Base-by-base conservation (phyloP, 1,140 invertebrate species). In the Anastatus disparis region DNA sequence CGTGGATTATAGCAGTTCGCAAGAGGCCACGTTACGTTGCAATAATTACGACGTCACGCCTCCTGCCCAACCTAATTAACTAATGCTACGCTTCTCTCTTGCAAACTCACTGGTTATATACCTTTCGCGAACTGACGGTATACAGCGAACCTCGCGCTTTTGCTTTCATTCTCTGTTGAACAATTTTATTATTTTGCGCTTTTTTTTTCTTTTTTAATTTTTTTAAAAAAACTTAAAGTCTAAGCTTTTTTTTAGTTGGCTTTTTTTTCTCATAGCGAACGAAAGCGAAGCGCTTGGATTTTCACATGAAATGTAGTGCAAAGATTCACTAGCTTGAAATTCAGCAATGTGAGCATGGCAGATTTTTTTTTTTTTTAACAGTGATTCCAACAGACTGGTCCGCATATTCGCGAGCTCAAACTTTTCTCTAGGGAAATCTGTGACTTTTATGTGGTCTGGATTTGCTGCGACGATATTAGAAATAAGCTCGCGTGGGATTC, bases 31-130 rank as follows among this genome's bases (percentile, higher is more conserved):
- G 76, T 77, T 78, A 78, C 79, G 76, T 82, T 78, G 81, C 80
- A 82, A 82, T 83, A 83, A 83, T 83, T 83, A 83, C 80, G 77
- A 82, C 81, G 80, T 83, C 79, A 83, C 78, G 79, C 80, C 81
- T 80, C 77, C 80, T 81, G 80, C 75, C 75, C 79, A 82, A 78
- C 76, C 78, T 82, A 82, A 83, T 83, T 82, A 82, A 81, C 81
- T 81, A 80, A 82, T 82, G 81, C 77, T 76, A 35, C 40, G 40
- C 24, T 58, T 58, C 26, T 17, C 17, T n/a, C 52, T 22, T 27
- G 2, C 27, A n/a, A 15, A 2, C 52, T 17, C 52, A 17, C 52
- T 7, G 2, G n/a, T n/a, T n/a, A n/a, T n/a, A n/a, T n/a, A n/a
- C n/a, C n/a, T n/a, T n/a, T n/a, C n/a, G n/a, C n/a, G n/a, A n/a